phyloP scores from a whole-genome alignment of 2,888 invertebrate species.

The Aethes cnicana region DNA sequence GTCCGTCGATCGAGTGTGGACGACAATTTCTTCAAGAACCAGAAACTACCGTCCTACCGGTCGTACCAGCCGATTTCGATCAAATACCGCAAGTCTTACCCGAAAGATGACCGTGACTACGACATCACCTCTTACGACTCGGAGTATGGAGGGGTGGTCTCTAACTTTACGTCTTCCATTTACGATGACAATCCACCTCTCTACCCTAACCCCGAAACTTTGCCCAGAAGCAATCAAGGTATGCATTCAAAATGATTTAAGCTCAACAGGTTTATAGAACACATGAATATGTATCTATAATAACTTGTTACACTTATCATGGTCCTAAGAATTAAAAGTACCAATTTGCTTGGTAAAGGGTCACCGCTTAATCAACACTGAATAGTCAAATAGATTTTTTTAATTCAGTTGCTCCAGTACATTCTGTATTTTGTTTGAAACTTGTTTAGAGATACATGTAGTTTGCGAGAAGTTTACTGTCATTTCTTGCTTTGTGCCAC shows the following conservation, averaged over 20 bases:
- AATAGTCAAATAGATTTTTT: no score
- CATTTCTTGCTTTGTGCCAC: no score
- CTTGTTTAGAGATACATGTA: no score
- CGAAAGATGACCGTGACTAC: conserved; percentile 67
- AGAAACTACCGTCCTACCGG: conserved; percentile 60
- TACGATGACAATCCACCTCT: conserved; percentile 76
- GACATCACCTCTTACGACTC: conserved; percentile 73
- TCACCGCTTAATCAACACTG: no score
- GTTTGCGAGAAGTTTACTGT: no score
- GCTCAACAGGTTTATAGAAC: conserved; percentile 4
- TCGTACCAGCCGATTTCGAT: conserved; percentile 68
- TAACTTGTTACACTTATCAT: no score
- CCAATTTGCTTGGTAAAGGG: no score
- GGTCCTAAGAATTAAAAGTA: no score
- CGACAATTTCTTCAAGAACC: conserved; percentile 58
- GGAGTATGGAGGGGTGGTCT: conserved; percentile 74
- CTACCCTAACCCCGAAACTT: conserved; percentile 74
- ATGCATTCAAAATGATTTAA: conserved; percentile 19
- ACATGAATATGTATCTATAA: neutral
- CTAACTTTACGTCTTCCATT: conserved; percentile 76
- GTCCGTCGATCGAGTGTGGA: conserved; percentile 52
- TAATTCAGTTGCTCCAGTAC: no score
- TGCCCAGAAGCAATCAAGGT: conserved; percentile 68
- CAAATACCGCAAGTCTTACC: conserved; percentile 65
- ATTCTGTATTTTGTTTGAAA: no score